Evolutionary conservation across 2,113 vertebrate species (phyloP).

Genomic region (Chloropsis hardwickii): DNA sequence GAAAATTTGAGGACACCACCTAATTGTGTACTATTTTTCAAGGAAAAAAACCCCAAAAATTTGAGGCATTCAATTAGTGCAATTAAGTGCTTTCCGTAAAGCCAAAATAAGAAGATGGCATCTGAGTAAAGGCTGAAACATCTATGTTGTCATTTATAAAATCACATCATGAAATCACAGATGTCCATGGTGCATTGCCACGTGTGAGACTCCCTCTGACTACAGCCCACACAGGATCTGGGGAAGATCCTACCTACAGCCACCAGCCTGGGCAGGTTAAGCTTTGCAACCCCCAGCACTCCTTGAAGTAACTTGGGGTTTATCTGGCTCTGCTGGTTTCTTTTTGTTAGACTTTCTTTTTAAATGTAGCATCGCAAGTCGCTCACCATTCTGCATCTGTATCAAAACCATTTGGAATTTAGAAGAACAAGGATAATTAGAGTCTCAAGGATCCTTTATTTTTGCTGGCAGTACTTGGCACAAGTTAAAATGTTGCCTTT

Average conservation of each 20-base stretch:
- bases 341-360: not conserved
- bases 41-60: fast-evolving
- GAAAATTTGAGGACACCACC: not conserved
- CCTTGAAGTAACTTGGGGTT: not conserved
- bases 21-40: not conserved
- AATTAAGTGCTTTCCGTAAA: not conserved
- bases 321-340: not conserved
- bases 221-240: fast-evolving
- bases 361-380: not conserved
- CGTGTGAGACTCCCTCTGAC: fast-evolving
- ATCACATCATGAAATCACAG: not conserved
- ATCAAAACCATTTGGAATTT: not conserved
- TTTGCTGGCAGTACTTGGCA: not conserved
- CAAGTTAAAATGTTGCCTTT: not conserved
- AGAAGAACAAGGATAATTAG: not conserved
- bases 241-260: not conserved
- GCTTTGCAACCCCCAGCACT: not conserved
- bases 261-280: not conserved
- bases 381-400: fast-evolving
- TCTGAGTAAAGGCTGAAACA: not conserved
- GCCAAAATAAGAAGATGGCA: not conserved
- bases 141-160: not conserved
- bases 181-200: fast-evolving
- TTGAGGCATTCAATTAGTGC: not conserved
- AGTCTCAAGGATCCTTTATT: not conserved